Evolutionary conservation across 92 coral and sea anemone genomes (phyloP).

Genomic region (Phenganax marumi): DNA sequence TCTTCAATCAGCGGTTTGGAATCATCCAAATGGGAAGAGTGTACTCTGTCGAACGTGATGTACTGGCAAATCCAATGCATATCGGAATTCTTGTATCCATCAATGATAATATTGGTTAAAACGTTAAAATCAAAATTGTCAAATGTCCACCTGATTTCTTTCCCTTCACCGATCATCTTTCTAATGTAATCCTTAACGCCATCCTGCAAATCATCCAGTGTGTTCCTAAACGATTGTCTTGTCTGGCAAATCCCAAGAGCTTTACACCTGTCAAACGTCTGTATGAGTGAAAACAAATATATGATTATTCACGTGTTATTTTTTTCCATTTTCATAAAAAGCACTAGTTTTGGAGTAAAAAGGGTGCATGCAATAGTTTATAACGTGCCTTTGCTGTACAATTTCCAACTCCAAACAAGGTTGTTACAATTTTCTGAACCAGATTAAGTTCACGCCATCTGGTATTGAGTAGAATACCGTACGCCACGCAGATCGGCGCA

Average conservation of each 20-base stretch:
- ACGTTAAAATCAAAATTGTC: constrained; percentile 58
- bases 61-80: constrained; percentile 60
- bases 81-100: constrained; percentile 52
- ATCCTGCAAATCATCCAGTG: constrained; percentile 48
- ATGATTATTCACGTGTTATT: background rate
- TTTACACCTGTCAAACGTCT: constrained; percentile 50
- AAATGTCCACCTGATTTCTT: constrained; percentile 33
- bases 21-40: constrained; percentile 41
- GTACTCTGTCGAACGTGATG: constrained; percentile 57
- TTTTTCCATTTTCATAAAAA: background rate
- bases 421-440: constrained; percentile 40
- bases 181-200: constrained; percentile 15
- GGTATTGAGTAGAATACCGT: constrained; percentile 34
- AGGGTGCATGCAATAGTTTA: no score
- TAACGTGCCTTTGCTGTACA: constrained; percentile 50
- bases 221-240: constrained; percentile 25
- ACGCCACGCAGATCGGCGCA: constrained; percentile 47
- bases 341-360: background rate
- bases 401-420: constrained; percentile 54
- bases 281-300: background rate
- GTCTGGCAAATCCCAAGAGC: constrained; percentile 48
- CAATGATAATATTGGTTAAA: constrained; percentile 46
- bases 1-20: constrained; percentile 36
- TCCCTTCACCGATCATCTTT: constrained; percentile 34
- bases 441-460: constrained; percentile 49